A percentile compares a stretch with the other conserved stretches of the same genome.
Conservation (phyloP, 2,797 vertebrate species). For the Tenualosa ilisha region DNA sequence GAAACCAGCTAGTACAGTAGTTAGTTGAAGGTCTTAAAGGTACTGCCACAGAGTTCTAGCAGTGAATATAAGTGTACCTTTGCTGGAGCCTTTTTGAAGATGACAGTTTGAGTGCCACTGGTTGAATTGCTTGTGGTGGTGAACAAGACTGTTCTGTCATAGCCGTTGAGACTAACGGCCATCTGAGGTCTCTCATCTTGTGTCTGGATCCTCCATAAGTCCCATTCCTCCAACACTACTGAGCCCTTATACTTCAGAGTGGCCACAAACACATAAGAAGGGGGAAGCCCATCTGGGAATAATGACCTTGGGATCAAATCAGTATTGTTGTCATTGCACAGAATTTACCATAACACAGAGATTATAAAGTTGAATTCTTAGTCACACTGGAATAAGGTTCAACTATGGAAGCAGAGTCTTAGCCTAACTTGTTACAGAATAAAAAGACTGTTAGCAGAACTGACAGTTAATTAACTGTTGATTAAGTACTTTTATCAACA, state of each 20-base stretch:
- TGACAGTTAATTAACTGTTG: too few relatives aligned
- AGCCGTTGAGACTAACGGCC: conserved; percentile 89
- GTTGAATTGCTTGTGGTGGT: conserved; percentile 83
- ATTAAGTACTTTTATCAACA: too few relatives aligned
- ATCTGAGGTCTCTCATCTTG: conserved; percentile 87
- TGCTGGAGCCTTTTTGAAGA: conserved; percentile 77
- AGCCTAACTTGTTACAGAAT: not conserved
- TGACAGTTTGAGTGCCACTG: conserved; percentile 84
- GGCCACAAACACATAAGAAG: conserved; percentile 95
- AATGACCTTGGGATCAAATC: conserved; percentile 74
- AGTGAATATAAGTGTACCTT: conserved; percentile 70
- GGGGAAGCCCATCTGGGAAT: conserved; percentile 95
- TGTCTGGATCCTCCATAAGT: conserved; percentile 92
- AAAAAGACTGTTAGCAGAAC: too few relatives aligned
- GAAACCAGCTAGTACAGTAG: too few relatives aligned
- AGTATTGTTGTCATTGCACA: not conserved
- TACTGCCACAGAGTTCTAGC: not conserved
- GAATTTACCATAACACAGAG: not conserved
- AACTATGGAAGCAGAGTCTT: not conserved
- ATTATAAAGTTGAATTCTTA: not conserved
- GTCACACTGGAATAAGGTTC: not conserved
- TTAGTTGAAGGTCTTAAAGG: not conserved
- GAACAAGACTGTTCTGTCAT: conserved; percentile 82
- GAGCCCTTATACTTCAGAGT: conserved; percentile 91
- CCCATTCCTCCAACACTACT: conserved; percentile 86